These are phyloP conservation scores for Brenthis daphne DNA, from an alignment of 2,888 invertebrate species.

Conservation along the genomic window DNA sequence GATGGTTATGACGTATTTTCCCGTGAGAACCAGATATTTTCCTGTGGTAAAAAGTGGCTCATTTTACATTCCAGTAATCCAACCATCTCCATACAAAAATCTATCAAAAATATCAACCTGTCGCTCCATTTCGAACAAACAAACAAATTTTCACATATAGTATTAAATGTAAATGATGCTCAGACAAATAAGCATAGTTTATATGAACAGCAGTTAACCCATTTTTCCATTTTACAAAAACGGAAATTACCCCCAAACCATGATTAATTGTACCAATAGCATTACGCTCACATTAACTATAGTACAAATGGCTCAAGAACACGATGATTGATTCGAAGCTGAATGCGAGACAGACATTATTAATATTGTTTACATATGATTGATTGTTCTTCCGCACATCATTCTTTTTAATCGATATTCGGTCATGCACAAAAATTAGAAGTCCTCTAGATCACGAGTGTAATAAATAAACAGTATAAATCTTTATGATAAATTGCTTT, in stretches of 20 bases:
- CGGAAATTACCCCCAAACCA: constrained; percentile 28
- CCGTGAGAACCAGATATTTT: too few species aligned
- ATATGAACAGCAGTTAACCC: neutral
- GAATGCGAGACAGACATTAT: constrained; percentile 63
- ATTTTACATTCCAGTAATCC: too few species aligned
- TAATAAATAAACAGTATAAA: constrained; percentile 42
- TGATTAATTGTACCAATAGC: constrained; percentile 42
- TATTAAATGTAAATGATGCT: too few species aligned
- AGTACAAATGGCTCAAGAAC: constrained; percentile 47
- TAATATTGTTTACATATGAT: constrained; percentile 71
- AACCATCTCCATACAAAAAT: too few species aligned
- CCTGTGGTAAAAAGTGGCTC: too few species aligned
- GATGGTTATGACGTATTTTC: too few species aligned
- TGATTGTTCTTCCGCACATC: constrained; percentile 57
- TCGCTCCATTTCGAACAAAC: too few species aligned
- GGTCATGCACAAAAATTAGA: constrained; percentile 52
- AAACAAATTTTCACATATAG: too few species aligned
- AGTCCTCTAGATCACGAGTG: constrained; percentile 41
- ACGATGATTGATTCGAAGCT: constrained; percentile 65
- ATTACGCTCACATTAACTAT: constrained; percentile 43
- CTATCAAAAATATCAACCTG: too few species aligned
- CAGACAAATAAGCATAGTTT: neutral
- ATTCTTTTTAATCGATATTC: constrained; percentile 47
- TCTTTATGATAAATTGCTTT: constrained; percentile 39
- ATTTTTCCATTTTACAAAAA: constrained; percentile 10